phyloP scores from a whole-genome alignment of 1,140 invertebrate species.

The Drosophila triauraria region DNA sequence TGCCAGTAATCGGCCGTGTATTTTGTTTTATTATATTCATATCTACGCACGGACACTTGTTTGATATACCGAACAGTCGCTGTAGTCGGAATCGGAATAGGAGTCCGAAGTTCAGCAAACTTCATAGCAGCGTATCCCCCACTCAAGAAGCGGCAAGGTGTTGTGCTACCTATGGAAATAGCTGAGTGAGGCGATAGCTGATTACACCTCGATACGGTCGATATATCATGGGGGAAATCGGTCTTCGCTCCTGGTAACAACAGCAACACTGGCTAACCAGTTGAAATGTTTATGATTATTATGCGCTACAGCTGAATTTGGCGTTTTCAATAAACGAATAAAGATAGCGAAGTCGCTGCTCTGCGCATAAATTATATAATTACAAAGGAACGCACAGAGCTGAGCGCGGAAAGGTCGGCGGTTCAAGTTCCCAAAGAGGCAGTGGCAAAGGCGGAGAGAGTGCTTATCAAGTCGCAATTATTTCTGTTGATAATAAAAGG shows the following conservation, averaged over 20 bases:
- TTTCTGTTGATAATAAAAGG: conserved; percentile 44
- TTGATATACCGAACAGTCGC: conserved; percentile 15
- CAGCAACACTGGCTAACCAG: conserved; percentile 5
- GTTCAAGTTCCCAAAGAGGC: conserved; percentile 28
- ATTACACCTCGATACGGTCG: conserved; percentile 47
- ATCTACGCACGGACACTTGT: conserved; percentile 22
- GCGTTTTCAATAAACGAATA: conserved; percentile 54
- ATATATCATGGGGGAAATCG: conserved; percentile 34
- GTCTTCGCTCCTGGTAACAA: conserved; percentile 41
- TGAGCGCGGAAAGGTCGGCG: conserved; percentile 24
- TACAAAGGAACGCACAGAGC: conserved; percentile 12
- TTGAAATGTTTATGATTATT: conserved; percentile 51
- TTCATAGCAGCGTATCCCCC: conserved; percentile 10
- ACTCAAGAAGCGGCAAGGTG: conserved; percentile 27
- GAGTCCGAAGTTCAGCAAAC: conserved; percentile 53
- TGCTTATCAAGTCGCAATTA: conserved; percentile 43
- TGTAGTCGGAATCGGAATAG: conserved; percentile 5
- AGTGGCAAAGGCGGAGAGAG: not conserved
- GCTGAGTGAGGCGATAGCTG: conserved; percentile 18
- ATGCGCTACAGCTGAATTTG: conserved; percentile 28
- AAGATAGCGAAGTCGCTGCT: conserved; percentile 41
- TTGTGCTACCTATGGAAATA: conserved; percentile 23
- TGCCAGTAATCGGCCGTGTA: conserved; percentile 24
- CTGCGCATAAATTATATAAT: conserved; percentile 45
- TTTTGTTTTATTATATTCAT: conserved; percentile 16